Evolutionary conservation across 1,140 invertebrate species (phyloP).

Genomic region (Anthonomus grandis): DNA sequence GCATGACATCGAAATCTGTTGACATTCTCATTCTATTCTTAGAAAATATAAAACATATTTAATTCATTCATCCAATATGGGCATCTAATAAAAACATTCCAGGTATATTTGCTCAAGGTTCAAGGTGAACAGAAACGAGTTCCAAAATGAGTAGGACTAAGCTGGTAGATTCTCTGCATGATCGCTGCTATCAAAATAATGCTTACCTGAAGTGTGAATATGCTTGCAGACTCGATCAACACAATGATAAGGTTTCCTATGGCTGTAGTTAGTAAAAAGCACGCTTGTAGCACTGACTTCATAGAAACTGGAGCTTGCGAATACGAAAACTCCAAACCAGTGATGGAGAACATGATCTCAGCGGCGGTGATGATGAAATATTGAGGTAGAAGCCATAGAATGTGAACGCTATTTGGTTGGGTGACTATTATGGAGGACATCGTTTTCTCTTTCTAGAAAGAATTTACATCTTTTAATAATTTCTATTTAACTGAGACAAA

Average conservation of each 20-base stretch:
- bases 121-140: background rate
- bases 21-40: too few relatives aligned
- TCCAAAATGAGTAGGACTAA: background rate
- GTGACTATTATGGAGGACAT: conserved; percentile 51
- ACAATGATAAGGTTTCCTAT: conserved; percentile 89
- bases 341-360: conserved; percentile 85
- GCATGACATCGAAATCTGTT: too few relatives aligned
- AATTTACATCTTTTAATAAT: background rate
- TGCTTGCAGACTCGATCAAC: conserved; percentile 64
- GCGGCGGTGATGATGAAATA: conserved; percentile 82
- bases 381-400: conserved; percentile 83
- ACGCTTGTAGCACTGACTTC: conserved; percentile 88
- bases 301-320: conserved; percentile 85
- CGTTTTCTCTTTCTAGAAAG: background rate
- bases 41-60: too few relatives aligned
- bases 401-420: conserved; percentile 68
- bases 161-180: background rate
- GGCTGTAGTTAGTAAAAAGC: conserved; percentile 86
- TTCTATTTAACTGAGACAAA: background rate
- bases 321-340: conserved; percentile 90
- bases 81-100: too few relatives aligned
- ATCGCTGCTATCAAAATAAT: background rate
- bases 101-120: too few relatives aligned
- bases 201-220: conserved; percentile 62
- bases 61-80: too few relatives aligned